phyloP scores from a whole-genome alignment of 2,888 invertebrate genomes.

The Cantharis rufa region DNA sequence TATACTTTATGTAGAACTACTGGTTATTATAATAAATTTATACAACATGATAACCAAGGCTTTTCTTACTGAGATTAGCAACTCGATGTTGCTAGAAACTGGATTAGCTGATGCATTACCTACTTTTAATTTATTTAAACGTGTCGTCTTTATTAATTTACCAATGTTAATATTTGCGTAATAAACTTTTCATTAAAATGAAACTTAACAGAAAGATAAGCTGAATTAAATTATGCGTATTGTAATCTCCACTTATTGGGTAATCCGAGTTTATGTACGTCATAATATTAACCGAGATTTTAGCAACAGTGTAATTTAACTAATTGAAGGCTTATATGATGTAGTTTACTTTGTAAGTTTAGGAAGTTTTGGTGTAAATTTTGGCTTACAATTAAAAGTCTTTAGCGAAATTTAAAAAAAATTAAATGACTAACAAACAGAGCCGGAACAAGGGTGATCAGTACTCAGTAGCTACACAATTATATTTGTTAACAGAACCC shows the following conservation, averaged over 20 bases:
- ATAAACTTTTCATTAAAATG: neutral
- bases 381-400: neutral
- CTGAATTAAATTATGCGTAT: neutral
- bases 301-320: neutral
- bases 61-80: neutral
- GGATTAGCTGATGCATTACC: neutral
- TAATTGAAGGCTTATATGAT: neutral
- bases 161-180: neutral
- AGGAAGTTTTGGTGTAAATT: neutral
- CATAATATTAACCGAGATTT: neutral
- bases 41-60: neutral
- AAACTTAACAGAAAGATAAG: neutral
- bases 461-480: no score
- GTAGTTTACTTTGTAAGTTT: neutral
- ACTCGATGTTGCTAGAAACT: neutral
- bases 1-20: neutral
- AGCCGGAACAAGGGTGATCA: no score
- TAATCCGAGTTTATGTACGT: neutral
- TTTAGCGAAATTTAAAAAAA: neutral
- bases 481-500: no score
- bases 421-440: neutral
- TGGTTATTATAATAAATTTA: neutral
- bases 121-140: neutral
- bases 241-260: neutral
- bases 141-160: neutral